Evolutionary conservation across 37 sponge, comb jelly and placozoan genomes (phyloP), one percentile per base, ranked within the genome.

Genomic region (Aplysina aerophoba): DNA sequence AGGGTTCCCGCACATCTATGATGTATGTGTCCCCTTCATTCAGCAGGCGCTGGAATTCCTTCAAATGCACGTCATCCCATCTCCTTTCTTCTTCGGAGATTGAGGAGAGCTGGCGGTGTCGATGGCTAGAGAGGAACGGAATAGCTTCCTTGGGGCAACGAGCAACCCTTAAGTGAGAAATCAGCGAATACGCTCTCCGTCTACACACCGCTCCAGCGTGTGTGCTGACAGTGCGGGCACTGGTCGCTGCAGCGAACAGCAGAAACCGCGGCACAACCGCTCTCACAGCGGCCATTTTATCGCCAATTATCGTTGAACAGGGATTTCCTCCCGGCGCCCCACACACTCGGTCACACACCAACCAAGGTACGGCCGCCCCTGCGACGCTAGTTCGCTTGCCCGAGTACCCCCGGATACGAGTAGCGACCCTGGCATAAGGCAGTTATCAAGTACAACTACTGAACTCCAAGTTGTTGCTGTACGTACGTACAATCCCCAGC

Each of bases 1-100:
- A 53, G 0, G 91, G 94, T 34, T 92, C 94, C 38, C 96, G 84
- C n/a, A 95, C 96, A 85, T 95, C 96, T 77, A 95, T 69, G 44
- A 95, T 56, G 60, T 82, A 84, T 44, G 93, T 36, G 20, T 74
- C 56, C 33, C 73, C 63, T 4, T 77, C 65, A 12, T 75, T 36
- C 24, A 50, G 50, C 1, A 75, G 37, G 0, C 41, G 50, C 54
- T 40, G 25, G 3, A 75, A 13, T 75, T 75, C 78, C 12, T 75
- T 55, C n/a, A 75, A 36, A 44, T 75, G 41, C 1, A 75, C 53
- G 54, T 75, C 78, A 36, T 39, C 44, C 78, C 78, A 75, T 6
- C 41, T 16, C 53, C 78, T 38, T 44, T 75, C 78, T 41, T 24
- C 54, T n/a, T 17, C 19, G n/a, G 21, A 62, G 64, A 11, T 44